These are phyloP conservation scores for Pocillopora verrucosa DNA, from an alignment of 64 coral and sea anemone genomes.

Conservation along the genomic window DNA sequence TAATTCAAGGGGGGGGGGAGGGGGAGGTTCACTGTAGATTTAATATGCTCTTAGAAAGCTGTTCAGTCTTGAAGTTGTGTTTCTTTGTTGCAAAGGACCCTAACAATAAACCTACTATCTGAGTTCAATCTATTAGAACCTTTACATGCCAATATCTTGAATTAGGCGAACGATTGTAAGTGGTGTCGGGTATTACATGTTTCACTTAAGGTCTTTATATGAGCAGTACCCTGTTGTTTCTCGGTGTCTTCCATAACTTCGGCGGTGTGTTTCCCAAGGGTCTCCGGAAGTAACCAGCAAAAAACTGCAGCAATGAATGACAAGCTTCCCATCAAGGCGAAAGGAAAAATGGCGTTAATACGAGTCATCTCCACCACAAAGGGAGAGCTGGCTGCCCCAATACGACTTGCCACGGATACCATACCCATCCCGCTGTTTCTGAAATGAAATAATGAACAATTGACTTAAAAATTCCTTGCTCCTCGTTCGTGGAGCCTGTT, in stretches of 20 bases:
- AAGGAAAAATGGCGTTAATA: constrained; percentile 59
- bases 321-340: constrained; percentile 63
- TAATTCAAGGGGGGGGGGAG: no score
- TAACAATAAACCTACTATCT: no score
- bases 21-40: no score
- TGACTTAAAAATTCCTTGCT: neutral
- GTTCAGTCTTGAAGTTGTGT: no score
- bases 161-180: neutral
- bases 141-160: no score
- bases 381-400: constrained; percentile 67
- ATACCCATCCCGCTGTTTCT: constrained; percentile 78
- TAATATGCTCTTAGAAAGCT: no score
- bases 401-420: constrained; percentile 46
- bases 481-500: no score
- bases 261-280: constrained; percentile 31
- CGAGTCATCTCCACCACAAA: constrained; percentile 64
- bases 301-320: constrained; percentile 49
- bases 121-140: no score
- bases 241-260: constrained; percentile 62
- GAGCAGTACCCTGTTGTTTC: neutral
- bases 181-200: no score
- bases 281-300: constrained; percentile 73
- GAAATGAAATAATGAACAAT: neutral
- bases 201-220: neutral
- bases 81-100: no score